Percentiles rank a stretch among this genome's conserved stretches.
Evolutionary conservation across 2,113 vertebrate species (phyloP).

Genomic region (Dascyllus trimaculatus): DNA sequence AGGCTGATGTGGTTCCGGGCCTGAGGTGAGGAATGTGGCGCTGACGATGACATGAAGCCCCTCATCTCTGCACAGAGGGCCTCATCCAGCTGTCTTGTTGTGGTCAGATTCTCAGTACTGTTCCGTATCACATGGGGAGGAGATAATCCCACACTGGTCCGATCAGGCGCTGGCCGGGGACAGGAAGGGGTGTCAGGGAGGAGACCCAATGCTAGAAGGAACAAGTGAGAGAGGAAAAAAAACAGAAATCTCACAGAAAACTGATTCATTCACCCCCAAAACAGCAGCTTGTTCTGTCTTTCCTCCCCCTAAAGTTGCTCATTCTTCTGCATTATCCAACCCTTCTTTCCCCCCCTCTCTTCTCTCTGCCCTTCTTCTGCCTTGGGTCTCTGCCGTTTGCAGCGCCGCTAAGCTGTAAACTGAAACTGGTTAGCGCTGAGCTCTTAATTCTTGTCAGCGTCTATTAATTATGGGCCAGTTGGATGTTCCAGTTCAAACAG

Average conservation of each 20-base stretch:
- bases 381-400: constrained; percentile 44
- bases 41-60: constrained; percentile 55
- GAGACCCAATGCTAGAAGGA: constrained; percentile 51
- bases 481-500: constrained; percentile 83
- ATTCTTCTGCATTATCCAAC: constrained; percentile 26
- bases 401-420: constrained; percentile 71
- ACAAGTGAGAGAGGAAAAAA: constrained; percentile 32
- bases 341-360: constrained; percentile 7
- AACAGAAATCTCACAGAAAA: constrained; percentile 60
- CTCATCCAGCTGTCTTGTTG: constrained; percentile 81
- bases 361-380: constrained; percentile 37
- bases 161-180: constrained; percentile 63
- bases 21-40: constrained; percentile 70
- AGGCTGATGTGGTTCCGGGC: constrained; percentile 50
- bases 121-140: constrained; percentile 76
- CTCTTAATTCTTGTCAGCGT: constrained; percentile 86
- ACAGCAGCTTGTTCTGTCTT: constrained; percentile 33
- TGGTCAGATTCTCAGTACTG: constrained; percentile 79
- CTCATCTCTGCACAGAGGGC: constrained; percentile 45
- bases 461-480: constrained; percentile 84
- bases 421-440: constrained; percentile 80
- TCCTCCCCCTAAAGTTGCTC: background rate
- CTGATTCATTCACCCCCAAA: constrained; percentile 51
- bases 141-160: constrained; percentile 69
- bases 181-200: constrained; percentile 42